phyloP scores from a whole-genome alignment of 2,888 invertebrate species.

The Barypeithes pellucidus region DNA sequence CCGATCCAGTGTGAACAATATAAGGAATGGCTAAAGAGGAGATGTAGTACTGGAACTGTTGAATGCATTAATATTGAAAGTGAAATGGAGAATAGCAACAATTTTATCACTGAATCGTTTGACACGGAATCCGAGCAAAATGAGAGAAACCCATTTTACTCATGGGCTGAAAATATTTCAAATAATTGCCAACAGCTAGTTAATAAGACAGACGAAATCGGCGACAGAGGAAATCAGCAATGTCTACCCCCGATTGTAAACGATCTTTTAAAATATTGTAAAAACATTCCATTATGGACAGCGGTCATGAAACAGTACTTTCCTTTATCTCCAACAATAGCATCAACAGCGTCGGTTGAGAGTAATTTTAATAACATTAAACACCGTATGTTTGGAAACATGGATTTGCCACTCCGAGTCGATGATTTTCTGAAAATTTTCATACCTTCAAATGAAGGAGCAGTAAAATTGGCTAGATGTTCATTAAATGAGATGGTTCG shows the following conservation, averaged over 20 bases:
- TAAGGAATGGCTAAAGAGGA: constrained; percentile 41
- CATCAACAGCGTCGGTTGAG: not conserved
- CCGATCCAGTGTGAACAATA: constrained; percentile 33
- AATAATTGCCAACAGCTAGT: not conserved
- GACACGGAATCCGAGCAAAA: not conserved
- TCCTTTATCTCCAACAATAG: not conserved
- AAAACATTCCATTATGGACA: constrained; percentile 14
- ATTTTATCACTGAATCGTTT: not conserved
- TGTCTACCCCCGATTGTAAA: not conserved
- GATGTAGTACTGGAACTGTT: constrained; percentile 37
- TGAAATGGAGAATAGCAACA: constrained; percentile 2
- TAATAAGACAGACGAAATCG: constrained; percentile 3
- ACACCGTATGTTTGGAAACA: not conserved
- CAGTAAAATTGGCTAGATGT: too few relatives aligned
- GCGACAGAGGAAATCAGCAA: constrained; percentile 27
- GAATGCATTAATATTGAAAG: constrained; percentile 10
- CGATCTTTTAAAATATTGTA: constrained; percentile 3
- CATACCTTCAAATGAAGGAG: not conserved
- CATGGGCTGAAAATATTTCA: constrained; percentile 2
- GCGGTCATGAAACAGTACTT: constrained; percentile 5
- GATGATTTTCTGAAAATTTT: constrained; percentile 4
- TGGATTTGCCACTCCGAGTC: constrained; percentile 3
- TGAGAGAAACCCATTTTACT: not conserved
- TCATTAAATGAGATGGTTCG: too few relatives aligned
- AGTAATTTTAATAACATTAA: constrained; percentile 22